Base-by-base conservation (phyloP, 2,797 vertebrate genomes). In the Eremophila alpestris region DNA sequence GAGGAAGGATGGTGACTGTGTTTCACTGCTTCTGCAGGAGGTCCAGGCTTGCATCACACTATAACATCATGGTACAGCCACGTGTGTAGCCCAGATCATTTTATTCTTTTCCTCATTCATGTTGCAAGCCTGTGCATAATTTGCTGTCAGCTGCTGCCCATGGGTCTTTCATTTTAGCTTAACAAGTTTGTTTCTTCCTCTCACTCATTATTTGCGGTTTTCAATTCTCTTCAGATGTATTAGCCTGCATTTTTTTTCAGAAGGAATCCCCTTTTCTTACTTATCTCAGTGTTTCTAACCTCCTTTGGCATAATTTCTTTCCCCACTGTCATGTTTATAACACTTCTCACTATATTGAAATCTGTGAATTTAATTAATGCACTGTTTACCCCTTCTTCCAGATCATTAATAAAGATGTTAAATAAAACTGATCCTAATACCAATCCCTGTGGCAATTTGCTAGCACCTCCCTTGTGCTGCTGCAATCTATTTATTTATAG, bases 321-420 rank as follows among this genome's bases (percentile, higher is more conserved):
- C 34, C 68, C 48, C 34, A 52, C 87, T 81, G 64, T 89, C 79
- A 21, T 96, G 87, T 89, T 97, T 96, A 71, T 88, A 93, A 95
- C 93, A 91, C 95, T 87, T 96, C 90, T 94, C 30, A 9, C 77
- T 67, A 11, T 76, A 90, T 16, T 40, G 74, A 89, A 96, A 92
- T 94, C 77, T 93, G 74, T 93, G 92, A 96, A 95, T 94, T 88
- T 96, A 95, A 96, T 95, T 93, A 96, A 89, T 58, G 55, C 73
- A 18, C 68, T 96, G 93, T 97, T 96, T 95, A 95, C 77, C 45
- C 71, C 0, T 95, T 96, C 94, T 94, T 97, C 89, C 85, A 94
- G 83, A 81, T 95, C 87, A 92, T 97, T 96, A 96, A 95, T 92
- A 94, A 94, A 96, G 94, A 94, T 94, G 89, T 95, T 97, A 96